These are phyloP conservation scores for Corynorhinus townsendii DNA, from an alignment of 2,113 vertebrate species.

Conservation along the genomic window DNA sequence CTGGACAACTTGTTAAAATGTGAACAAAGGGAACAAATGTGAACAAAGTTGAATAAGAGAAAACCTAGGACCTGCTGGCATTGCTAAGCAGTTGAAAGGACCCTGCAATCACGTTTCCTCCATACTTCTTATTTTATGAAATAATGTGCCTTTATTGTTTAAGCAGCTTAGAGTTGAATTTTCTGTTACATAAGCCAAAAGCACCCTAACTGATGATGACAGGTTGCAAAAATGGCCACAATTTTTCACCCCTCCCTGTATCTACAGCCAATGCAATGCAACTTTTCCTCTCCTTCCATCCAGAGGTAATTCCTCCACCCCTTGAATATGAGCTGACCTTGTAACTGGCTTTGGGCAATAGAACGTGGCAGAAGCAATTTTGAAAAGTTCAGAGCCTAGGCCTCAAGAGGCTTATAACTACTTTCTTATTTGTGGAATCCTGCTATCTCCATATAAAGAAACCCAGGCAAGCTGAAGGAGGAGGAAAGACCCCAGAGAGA, in stretches of 20 bases:
- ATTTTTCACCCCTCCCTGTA: neutral
- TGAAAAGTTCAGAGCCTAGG: neutral
- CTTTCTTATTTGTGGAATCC: neutral
- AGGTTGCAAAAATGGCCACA: neutral
- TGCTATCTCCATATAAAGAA: neutral
- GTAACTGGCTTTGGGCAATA: neutral
- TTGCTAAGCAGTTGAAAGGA: neutral
- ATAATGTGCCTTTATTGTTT: neutral
- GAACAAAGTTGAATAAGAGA: neutral
- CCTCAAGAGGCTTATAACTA: neutral
- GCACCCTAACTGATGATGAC: neutral
- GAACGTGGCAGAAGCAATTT: neutral
- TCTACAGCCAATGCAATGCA: neutral
- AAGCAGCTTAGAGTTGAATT: neutral
- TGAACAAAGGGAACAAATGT: neutral
- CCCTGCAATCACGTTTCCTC: neutral
- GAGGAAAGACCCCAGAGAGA: neutral
- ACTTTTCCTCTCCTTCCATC: neutral
- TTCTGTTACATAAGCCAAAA: slow-evolving; percentile 36
- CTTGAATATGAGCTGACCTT: neutral
- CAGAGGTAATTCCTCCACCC: neutral
- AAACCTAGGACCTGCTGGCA: neutral
- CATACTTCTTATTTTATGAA: neutral
- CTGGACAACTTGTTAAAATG: slow-evolving; percentile 1
- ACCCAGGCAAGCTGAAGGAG: neutral